phyloP scores from a whole-genome alignment of 2,113 vertebrate genomes.

The Budorcas taxicolor region DNA sequence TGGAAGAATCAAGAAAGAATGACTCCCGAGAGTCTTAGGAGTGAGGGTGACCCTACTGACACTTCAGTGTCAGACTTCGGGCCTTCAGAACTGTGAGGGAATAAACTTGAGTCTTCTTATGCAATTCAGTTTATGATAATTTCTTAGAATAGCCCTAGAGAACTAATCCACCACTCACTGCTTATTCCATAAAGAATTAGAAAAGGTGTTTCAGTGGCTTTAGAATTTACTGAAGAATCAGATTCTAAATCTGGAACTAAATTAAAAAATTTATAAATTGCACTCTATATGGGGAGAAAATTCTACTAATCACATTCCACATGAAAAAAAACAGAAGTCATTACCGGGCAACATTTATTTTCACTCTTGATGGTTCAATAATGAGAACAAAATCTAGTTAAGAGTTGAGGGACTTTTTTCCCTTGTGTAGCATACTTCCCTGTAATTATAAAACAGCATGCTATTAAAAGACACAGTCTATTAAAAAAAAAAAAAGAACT shows the following conservation, averaged over 20 bases:
- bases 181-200: not conserved
- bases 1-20: not conserved
- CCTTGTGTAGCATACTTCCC: not conserved
- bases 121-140: not conserved
- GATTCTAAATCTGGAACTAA: not conserved
- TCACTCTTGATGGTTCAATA: slow-evolving; percentile 13
- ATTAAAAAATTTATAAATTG: not conserved
- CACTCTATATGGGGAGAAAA: not conserved
- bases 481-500: not conserved
- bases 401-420: not conserved
- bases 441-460: slow-evolving; percentile 37
- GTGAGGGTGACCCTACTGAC: not conserved
- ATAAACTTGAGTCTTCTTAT: not conserved
- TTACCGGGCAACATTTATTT: not conserved
- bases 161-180: not conserved
- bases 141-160: not conserved
- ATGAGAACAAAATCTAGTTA: slow-evolving; percentile 31
- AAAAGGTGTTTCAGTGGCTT: not conserved
- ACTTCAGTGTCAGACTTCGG: not conserved
- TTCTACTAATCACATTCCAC: not conserved
- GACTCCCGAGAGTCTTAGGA: not conserved
- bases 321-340: not conserved
- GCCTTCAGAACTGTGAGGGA: not conserved
- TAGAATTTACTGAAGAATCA: not conserved
- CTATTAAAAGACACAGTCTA: slow-evolving; percentile 13